Conservation (phyloP, 2,888 invertebrate genomes). For the Apotomis turbidana region DNA sequence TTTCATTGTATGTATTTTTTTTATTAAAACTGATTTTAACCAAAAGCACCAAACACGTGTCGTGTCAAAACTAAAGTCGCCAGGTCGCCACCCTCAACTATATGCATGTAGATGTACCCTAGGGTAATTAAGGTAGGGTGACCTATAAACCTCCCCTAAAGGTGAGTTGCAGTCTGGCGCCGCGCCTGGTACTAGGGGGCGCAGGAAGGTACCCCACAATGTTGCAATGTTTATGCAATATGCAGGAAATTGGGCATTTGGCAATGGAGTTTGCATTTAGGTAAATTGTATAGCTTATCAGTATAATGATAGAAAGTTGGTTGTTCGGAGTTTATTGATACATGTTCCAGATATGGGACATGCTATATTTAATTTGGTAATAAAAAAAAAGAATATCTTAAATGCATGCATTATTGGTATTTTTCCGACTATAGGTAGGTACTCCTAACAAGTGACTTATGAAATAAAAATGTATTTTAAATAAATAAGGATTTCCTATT, state of each 20-base stretch:
- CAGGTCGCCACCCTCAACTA: not conserved
- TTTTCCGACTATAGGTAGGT: too few species aligned
- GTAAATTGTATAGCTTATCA: not conserved
- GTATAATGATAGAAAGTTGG: not conserved
- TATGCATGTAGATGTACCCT: conserved; percentile 24
- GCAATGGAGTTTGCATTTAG: conserved; percentile 35
- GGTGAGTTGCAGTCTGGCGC: conserved; percentile 55
- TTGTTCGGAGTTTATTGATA: not conserved
- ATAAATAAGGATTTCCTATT: too few species aligned
- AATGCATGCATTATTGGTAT: too few species aligned
- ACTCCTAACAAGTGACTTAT: too few species aligned
- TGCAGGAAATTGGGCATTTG: conserved; percentile 36
- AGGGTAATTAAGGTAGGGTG: conserved; percentile 36
- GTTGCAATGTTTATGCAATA: conserved; percentile 40
- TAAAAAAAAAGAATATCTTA: too few species aligned
- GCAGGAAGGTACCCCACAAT: conserved; percentile 43
- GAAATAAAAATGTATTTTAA: too few species aligned
- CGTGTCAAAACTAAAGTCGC: too few species aligned
- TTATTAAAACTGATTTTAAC: too few species aligned
- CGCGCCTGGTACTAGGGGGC: conserved; percentile 61
- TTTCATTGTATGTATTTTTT: too few species aligned
- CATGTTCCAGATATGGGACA: too few species aligned
- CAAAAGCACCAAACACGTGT: too few species aligned
- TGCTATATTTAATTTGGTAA: too few species aligned
- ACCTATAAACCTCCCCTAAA: conserved; percentile 37